phyloP scores from a whole-genome alignment of 2,113 vertebrate genomes.

The Nibea coibor region DNA sequence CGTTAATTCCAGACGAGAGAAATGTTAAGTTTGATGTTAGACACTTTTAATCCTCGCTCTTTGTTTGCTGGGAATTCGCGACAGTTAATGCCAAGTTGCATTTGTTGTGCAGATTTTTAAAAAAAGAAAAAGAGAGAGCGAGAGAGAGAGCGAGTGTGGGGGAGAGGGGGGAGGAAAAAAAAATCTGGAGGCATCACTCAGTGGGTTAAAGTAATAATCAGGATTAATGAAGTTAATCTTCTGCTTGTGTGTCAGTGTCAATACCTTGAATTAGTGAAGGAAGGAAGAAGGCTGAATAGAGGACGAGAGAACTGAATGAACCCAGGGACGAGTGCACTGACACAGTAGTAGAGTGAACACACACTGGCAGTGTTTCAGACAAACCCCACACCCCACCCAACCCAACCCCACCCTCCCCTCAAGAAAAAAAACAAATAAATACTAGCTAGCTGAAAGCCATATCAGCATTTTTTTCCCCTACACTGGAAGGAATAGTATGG shows the following conservation, averaged over 20 bases:
- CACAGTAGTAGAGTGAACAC: constrained; percentile 60
- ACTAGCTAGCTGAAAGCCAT: constrained; percentile 53
- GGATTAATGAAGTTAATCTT: constrained; percentile 82
- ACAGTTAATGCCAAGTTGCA: constrained; percentile 56
- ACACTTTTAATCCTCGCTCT: constrained; percentile 60
- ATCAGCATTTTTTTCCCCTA: constrained; percentile 36
- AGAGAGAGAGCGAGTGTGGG: too few relatives aligned
- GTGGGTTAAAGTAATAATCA: constrained; percentile 77
- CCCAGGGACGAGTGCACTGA: constrained; percentile 44
- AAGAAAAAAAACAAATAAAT: constrained; percentile 62
- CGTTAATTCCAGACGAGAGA: constrained; percentile 64
- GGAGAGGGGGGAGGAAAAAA: not conserved
- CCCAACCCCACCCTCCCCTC: not conserved
- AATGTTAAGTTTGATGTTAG: constrained; percentile 63
- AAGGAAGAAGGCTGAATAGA: constrained; percentile 44
- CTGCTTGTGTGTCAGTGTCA: constrained; percentile 75
- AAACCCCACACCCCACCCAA: not conserved
- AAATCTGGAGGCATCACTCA: constrained; percentile 63
- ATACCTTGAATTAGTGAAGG: constrained; percentile 77
- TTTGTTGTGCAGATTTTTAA: constrained; percentile 54
- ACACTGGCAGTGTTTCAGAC: constrained; percentile 70
- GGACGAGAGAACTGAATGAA: constrained; percentile 50
- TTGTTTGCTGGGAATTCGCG: constrained; percentile 43
- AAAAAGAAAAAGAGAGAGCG: not conserved
- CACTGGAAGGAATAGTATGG: constrained; percentile 56